Evolutionary conservation across 1,140 invertebrate genomes (phyloP).

Genomic region (Scylla paramamosain): DNA sequence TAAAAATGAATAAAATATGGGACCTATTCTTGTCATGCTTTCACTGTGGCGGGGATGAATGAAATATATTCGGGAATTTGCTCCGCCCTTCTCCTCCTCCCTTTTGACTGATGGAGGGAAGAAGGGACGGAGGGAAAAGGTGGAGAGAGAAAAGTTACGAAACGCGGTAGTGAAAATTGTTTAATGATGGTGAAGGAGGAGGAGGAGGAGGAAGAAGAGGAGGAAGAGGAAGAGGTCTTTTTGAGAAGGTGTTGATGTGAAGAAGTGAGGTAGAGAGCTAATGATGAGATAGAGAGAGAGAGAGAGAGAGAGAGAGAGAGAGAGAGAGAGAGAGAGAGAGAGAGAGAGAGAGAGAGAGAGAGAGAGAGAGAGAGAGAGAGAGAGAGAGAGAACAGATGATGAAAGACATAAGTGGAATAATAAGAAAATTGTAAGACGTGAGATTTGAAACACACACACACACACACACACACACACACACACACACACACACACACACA

Average conservation of each 20-base stretch:
- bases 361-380: not conserved
- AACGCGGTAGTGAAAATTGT: constrained; percentile 9
- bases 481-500: constrained; percentile 11
- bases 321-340: not conserved
- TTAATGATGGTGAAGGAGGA: constrained; percentile 16
- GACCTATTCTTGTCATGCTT: not conserved
- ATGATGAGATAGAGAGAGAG: not conserved
- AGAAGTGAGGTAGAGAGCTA: not conserved
- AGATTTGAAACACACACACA: too few species aligned
- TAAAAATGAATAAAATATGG: not conserved
- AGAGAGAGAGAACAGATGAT: not conserved
- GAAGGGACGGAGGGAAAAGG: not conserved
- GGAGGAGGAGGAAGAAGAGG: not conserved
- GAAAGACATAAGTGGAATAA: too few species aligned
- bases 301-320: not conserved
- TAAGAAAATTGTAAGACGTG: too few species aligned
- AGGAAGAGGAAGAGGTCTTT: not conserved
- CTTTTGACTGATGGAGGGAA: constrained; percentile 40
- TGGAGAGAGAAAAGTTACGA: constrained; percentile 24
- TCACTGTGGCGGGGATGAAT: not conserved
- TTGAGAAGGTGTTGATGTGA: constrained; percentile 33
- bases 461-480: not conserved
- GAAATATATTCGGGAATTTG: not conserved
- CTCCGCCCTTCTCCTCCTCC: constrained; percentile 38
- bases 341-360: not conserved